Evolutionary conservation across 2,113 vertebrate species (phyloP).

Genomic region (Pleuronectes platessa): DNA sequence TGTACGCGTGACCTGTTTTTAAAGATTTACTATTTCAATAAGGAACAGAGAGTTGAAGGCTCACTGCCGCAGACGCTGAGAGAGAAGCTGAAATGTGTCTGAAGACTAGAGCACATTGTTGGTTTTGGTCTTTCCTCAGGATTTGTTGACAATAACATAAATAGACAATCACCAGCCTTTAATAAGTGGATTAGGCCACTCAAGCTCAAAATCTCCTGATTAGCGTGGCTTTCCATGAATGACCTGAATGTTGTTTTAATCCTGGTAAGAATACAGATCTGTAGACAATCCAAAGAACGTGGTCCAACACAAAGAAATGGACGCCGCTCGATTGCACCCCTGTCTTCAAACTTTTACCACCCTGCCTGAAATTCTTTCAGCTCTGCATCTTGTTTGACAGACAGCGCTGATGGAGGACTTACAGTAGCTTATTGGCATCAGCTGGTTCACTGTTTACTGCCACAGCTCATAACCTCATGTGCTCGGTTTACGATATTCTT

Average conservation of each 20-base stretch:
- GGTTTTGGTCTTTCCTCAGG: conserved; percentile 4
- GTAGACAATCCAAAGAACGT: neutral
- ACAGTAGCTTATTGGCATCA: neutral
- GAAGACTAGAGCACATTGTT: neutral
- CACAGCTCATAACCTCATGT: neutral
- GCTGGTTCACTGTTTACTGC: neutral
- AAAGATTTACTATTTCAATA: neutral
- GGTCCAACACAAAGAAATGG: neutral
- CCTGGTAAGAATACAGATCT: neutral
- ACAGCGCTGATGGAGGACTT: neutral
- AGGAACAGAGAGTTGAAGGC: neutral
- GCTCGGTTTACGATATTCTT: neutral
- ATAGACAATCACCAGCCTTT: neutral
- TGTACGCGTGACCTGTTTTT: neutral
- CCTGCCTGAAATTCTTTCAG: neutral
- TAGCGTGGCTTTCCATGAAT: neutral
- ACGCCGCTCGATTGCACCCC: neutral
- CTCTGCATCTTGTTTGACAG: no score
- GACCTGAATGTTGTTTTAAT: neutral
- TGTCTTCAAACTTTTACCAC: no score
- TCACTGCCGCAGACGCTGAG: neutral
- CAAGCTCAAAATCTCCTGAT: neutral
- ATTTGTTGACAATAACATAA: conserved; percentile 16
- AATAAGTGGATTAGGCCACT: neutral
- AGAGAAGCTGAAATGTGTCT: neutral